Conservation (phyloP, 2,797 vertebrate genomes). For the Notolabrus celidotus region DNA sequence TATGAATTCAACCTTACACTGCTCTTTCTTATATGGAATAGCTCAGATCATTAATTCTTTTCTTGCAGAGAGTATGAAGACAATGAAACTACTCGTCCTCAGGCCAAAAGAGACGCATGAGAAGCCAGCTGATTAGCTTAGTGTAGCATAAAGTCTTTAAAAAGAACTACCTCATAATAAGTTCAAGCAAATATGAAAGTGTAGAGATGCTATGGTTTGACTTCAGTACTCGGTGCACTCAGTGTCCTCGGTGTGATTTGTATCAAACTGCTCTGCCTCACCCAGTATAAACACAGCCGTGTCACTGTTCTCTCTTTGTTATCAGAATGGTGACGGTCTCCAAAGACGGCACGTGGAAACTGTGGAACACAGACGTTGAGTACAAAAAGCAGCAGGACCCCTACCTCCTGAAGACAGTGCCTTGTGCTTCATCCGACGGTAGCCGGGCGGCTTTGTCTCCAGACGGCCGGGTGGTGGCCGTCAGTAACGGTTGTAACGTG, state of each 20-base stretch:
- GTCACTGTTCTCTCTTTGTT: not conserved
- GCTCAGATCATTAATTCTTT: too few species aligned
- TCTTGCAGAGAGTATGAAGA: too few species aligned
- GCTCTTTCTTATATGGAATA: too few species aligned
- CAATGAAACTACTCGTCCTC: too few species aligned
- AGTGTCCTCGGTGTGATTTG: not conserved
- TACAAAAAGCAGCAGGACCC: conserved; percentile 98
- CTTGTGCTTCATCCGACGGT: conserved; percentile 79
- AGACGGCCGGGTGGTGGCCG: conserved; percentile 87
- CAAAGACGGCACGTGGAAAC: conserved; percentile 95
- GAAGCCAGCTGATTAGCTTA: too few species aligned
- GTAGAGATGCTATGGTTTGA: too few species aligned
- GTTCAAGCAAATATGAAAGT: too few species aligned
- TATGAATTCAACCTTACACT: too few species aligned
- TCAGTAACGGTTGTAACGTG: conserved; percentile 86
- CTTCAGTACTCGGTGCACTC: too few species aligned
- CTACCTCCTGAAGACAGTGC: conserved; percentile 89
- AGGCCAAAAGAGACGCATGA: too few species aligned
- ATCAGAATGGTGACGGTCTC: conserved; percentile 94
- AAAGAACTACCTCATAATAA: too few species aligned
- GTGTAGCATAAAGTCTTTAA: too few species aligned
- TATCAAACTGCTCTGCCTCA: not conserved
- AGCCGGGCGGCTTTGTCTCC: conserved; percentile 90
- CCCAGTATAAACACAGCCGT: not conserved
- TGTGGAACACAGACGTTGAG: conserved; percentile 96